Conservation (phyloP, 2,113 vertebrate species). For the Tupaia chinensis region DNA sequence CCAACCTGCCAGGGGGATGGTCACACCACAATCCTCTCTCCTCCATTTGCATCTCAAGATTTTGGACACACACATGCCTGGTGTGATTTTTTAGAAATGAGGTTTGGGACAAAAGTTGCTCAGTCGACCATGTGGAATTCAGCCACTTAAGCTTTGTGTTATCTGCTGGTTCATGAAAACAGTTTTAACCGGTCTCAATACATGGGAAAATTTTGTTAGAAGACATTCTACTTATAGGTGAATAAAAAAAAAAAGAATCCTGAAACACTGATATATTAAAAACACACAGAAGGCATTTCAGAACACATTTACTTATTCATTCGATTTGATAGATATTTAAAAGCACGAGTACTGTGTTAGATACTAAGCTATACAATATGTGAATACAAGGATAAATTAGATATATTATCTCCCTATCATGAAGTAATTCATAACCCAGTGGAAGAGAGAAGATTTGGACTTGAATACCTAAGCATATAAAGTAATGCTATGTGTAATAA, state of each 20-base stretch:
- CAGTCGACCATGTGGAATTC: no score
- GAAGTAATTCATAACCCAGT: slow-evolving; percentile 25
- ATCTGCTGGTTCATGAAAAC: background rate
- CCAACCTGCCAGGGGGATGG: no score
- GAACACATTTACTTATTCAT: background rate
- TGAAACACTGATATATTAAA: background rate
- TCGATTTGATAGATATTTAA: slow-evolving; percentile 28
- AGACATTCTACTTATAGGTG: background rate
- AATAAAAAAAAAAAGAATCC: background rate
- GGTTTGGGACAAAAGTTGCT: no score
- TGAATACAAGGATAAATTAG: slow-evolving; percentile 39
- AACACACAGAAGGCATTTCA: background rate
- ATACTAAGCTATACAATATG: background rate
- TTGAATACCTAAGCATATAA: slow-evolving; percentile 41
- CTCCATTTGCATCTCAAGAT: no score
- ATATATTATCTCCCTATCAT: background rate
- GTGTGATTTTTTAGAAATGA: no score
- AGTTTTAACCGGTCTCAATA: background rate
- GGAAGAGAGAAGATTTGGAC: background rate
- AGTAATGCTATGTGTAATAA: background rate
- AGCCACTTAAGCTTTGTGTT: no score
- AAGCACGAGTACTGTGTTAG: slow-evolving; percentile 5
- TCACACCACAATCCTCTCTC: no score
- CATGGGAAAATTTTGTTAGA: background rate
- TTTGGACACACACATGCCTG: no score